Conservation (phyloP, 2,888 invertebrate species). For the Drosophila helvetica region DNA sequence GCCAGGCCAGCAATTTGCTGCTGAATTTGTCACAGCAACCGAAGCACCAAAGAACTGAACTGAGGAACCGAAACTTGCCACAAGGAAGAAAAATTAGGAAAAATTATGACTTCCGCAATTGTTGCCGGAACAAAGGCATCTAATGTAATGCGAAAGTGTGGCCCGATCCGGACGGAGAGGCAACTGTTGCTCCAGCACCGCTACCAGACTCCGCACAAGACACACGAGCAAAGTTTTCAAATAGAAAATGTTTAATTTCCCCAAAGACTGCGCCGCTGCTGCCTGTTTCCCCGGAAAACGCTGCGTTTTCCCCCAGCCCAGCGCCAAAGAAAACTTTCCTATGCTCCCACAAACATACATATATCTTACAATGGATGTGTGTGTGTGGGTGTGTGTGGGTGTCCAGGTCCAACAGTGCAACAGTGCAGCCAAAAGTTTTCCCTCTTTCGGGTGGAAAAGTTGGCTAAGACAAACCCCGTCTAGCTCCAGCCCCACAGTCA, state of each 20-base stretch:
- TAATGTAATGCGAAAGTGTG: constrained; percentile 51
- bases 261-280: constrained; percentile 73
- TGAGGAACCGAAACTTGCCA: constrained; percentile 11
- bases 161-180: constrained; percentile 49
- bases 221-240: constrained; percentile 69
- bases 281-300: constrained; percentile 56
- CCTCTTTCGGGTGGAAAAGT: constrained; percentile 28
- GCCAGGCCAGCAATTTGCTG: constrained; percentile 63
- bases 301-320: constrained; percentile 58
- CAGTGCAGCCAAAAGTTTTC: constrained; percentile 70
- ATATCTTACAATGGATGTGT: constrained; percentile 50
- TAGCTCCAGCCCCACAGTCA: constrained; percentile 12
- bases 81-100: constrained; percentile 56
- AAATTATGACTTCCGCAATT: constrained; percentile 72
- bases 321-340: constrained; percentile 66
- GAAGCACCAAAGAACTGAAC: neutral
- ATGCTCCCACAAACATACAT: constrained; percentile 13
- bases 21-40: constrained; percentile 56
- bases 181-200: constrained; percentile 65
- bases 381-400: constrained; percentile 19
- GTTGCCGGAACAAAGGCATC: constrained; percentile 53
- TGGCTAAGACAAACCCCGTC: constrained; percentile 51
- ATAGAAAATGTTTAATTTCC: constrained; percentile 82
- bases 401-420: constrained; percentile 48
- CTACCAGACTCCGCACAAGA: constrained; percentile 20